Conservation (phyloP, 2,888 invertebrate species). For the Slavum lentiscoides region DNA sequence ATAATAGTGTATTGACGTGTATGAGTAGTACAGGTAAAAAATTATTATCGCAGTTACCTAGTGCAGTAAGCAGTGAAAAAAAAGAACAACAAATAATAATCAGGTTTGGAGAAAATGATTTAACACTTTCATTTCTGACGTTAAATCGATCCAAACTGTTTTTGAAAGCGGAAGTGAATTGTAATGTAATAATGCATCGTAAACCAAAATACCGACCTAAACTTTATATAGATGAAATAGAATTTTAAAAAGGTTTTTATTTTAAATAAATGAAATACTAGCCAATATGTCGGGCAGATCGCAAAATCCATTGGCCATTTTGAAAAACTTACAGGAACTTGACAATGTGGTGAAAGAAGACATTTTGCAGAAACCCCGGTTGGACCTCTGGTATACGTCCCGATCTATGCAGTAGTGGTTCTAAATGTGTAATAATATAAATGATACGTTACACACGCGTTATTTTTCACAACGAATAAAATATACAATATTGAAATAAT, state of each 20-base stretch:
- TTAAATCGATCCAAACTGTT: too few relatives aligned
- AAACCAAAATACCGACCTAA: too few relatives aligned
- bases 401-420: conserved; percentile 42
- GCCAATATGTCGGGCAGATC: conserved; percentile 51
- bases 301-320: conserved; percentile 47
- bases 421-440: conserved; percentile 45
- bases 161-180: too few relatives aligned
- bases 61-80: too few relatives aligned
- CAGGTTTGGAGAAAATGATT: too few relatives aligned
- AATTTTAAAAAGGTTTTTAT: background rate
- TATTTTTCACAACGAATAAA: background rate
- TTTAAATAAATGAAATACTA: conserved; percentile 35
- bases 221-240: too few relatives aligned
- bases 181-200: too few relatives aligned
- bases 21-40: too few relatives aligned
- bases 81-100: too few relatives aligned
- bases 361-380: conserved; percentile 51
- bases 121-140: too few relatives aligned
- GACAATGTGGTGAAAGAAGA: conserved; percentile 49
- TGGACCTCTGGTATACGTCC: conserved; percentile 42
- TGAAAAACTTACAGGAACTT: conserved; percentile 50
- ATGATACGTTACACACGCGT: conserved; percentile 24
- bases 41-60: too few relatives aligned
- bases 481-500: background rate
- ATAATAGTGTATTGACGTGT: too few relatives aligned